Percentiles rank a stretch among this genome's conserved stretches.
Conservation (phyloP, 2,797 vertebrate species). For the Psittacula derbiana region DNA sequence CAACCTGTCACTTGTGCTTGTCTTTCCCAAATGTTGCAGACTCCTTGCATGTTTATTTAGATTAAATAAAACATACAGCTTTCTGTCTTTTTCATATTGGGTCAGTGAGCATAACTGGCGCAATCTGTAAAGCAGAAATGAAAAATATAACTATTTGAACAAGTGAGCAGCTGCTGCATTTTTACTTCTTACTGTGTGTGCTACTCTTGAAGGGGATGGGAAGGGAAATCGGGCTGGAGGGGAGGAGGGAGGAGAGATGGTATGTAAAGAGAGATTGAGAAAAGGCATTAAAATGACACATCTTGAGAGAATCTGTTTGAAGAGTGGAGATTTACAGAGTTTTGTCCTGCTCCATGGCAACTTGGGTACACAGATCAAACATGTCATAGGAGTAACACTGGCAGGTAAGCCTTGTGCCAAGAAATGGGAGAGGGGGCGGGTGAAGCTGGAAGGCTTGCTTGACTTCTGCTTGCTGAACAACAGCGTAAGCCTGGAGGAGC, state of each 20-base stretch:
- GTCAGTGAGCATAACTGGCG: neutral
- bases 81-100: neutral
- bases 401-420: slow-evolving; percentile 61
- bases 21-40: neutral
- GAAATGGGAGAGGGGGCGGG: neutral
- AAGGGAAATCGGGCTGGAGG: neutral
- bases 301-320: slow-evolving; percentile 53
- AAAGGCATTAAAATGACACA: slow-evolving; percentile 6
- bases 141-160: slow-evolving; percentile 50
- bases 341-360: slow-evolving; percentile 67
- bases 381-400: neutral
- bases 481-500: neutral
- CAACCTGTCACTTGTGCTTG: slow-evolving; percentile 15
- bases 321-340: slow-evolving; percentile 26
- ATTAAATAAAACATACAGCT: slow-evolving; percentile 1
- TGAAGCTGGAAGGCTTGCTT: neutral
- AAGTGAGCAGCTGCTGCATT: neutral
- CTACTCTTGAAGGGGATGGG: neutral
- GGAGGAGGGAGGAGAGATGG: neutral
- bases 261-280: neutral
- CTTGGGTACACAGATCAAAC: slow-evolving; percentile 24
- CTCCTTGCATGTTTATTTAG: neutral
- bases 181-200: neutral
- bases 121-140: neutral
- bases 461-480: neutral